Evolutionary conservation across 2,113 vertebrate species (phyloP).

Genomic region (Sinocyclocheilus anophthalmus): DNA sequence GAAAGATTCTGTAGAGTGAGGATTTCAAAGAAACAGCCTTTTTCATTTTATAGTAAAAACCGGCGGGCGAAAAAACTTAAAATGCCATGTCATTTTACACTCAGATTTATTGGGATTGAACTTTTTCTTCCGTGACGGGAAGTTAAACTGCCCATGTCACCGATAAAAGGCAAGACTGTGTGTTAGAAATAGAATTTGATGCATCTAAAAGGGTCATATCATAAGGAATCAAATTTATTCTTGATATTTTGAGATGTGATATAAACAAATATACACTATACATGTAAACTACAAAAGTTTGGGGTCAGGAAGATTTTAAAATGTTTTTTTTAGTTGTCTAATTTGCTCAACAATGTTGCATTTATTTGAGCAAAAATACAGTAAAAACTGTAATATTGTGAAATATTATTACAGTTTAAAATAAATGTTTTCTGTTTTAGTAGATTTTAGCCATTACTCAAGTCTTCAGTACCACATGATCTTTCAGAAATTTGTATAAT

Average conservation of each 20-base stretch:
- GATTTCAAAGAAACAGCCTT: slow-evolving; percentile 8
- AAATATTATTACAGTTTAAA: not conserved
- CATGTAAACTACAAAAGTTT: not conserved
- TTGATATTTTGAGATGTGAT: not conserved
- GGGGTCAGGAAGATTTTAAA: not conserved
- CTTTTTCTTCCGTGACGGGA: not conserved
- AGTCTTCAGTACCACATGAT: no score
- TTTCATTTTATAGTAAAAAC: slow-evolving; percentile 28
- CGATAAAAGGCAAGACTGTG: not conserved
- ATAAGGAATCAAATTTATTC: not conserved
- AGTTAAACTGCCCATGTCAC: not conserved
- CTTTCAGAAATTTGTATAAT: no score
- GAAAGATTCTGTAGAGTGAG: slow-evolving; percentile 30
- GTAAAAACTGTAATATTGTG: not conserved
- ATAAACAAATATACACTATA: not conserved
- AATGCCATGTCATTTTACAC: slow-evolving; percentile 15
- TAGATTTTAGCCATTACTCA: not conserved
- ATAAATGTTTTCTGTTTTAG: not conserved
- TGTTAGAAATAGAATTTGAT: not conserved
- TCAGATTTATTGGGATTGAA: slow-evolving; percentile 13
- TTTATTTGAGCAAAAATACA: not conserved
- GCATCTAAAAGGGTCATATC: not conserved
- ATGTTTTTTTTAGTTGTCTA: not conserved
- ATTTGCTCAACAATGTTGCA: not conserved
- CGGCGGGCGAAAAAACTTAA: not conserved